These are phyloP conservation scores for Sarcophaga bullata DNA, from an alignment of 1,140 invertebrate species.

Conservation along the genomic window DNA sequence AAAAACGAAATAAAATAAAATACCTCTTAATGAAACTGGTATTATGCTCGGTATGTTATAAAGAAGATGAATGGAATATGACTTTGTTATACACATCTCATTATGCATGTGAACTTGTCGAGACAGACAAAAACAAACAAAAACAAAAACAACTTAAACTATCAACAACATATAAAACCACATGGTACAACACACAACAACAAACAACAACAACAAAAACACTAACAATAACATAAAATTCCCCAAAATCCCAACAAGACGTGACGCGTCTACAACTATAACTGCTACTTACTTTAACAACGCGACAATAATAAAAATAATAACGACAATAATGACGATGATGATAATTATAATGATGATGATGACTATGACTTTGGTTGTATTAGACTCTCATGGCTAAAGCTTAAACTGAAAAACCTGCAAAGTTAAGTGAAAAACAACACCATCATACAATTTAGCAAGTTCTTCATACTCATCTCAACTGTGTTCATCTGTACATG, in stretches of 20 bases:
- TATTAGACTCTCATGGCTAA: not conserved
- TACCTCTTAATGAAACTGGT: no score
- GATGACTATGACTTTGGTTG: conserved; percentile 9
- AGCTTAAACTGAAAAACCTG: not conserved
- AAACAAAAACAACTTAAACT: not conserved
- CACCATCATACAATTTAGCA: conserved; percentile 16
- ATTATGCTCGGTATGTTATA: no score
- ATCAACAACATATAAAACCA: conserved; percentile 15
- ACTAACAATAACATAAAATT: no score
- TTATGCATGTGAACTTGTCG: no score
- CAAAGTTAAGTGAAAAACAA: conserved; percentile 24
- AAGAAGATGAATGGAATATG: no score
- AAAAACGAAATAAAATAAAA: no score
- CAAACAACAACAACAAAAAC: not conserved
- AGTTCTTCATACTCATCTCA: not conserved
- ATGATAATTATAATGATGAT: not conserved
- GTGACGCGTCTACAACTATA: not conserved
- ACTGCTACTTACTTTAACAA: not conserved
- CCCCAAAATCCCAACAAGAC: conserved; percentile 23
- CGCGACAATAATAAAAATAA: not conserved
- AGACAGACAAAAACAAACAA: no score
- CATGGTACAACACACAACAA: not conserved
- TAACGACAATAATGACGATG: not conserved
- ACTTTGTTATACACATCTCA: no score
- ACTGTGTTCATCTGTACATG: no score